These are phyloP conservation scores for Coracopsis vasa DNA, from an alignment of 2,113 vertebrate species.

Conservation along the genomic window DNA sequence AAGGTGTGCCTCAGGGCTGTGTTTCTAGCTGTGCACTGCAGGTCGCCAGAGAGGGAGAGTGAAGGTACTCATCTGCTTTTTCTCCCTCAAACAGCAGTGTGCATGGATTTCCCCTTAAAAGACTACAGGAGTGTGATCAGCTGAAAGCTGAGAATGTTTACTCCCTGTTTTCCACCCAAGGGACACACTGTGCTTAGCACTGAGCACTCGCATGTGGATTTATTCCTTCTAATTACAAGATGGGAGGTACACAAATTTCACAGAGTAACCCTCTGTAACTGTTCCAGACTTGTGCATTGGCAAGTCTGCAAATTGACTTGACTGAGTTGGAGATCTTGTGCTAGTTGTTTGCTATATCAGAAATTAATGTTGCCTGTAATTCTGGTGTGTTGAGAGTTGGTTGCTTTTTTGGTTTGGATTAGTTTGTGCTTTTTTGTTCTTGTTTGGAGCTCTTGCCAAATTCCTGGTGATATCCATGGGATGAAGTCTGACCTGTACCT, in stretches of 20 bases:
- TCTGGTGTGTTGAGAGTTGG: neutral
- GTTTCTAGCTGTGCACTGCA: neutral
- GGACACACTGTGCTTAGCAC: accelerated
- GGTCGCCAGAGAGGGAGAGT: neutral
- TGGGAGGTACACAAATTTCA: accelerated
- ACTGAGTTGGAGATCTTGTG: neutral
- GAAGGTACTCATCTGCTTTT: neutral
- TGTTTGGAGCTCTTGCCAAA: neutral
- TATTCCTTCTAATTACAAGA: neutral
- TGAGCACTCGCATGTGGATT: neutral
- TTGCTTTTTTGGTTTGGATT: neutral
- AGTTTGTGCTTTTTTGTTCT: neutral
- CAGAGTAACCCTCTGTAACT: neutral
- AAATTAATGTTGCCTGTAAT: neutral
- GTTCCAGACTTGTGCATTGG: neutral
- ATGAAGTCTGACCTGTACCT: neutral
- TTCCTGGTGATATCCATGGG: neutral
- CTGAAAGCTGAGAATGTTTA: neutral
- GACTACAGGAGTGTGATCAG: neutral
- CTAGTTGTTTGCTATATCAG: neutral
- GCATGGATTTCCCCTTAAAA: neutral
- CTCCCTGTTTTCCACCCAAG: neutral
- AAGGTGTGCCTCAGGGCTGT: neutral
- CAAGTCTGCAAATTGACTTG: neutral
- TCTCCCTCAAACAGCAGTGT: neutral